A percentile compares a stretch with the other conserved stretches of the same genome.
phyloP scores from a whole-genome alignment of 1,140 invertebrate species.

The Branchinecta lindahli region DNA sequence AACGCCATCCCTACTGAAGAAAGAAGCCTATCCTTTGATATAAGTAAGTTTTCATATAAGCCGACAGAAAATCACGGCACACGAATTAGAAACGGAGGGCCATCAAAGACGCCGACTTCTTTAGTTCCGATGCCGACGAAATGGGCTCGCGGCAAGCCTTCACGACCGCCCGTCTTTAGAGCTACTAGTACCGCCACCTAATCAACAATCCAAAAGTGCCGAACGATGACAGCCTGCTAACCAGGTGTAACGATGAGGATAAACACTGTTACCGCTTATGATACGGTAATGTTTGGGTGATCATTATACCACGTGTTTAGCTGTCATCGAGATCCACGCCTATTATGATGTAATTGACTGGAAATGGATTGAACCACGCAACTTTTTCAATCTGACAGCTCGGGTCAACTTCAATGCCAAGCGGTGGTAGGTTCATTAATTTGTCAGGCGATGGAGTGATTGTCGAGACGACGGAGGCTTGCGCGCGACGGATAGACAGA shows the following conservation, averaged over 20 bases:
- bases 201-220: conserved; percentile 8
- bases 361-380: neutral
- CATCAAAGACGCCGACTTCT: conserved; percentile 3
- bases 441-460: too few species aligned
- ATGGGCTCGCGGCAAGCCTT: neutral
- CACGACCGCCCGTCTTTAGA: too few species aligned
- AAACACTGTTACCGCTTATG: neutral
- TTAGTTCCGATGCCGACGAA: neutral
- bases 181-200: neutral
- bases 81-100: conserved; percentile 7
- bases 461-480: too few species aligned
- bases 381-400: neutral
- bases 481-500: too few species aligned
- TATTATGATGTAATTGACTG: conserved; percentile 9
- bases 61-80: conserved; percentile 6
- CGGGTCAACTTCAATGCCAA: too few species aligned
- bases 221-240: neutral
- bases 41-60: neutral
- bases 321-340: conserved; percentile 1
- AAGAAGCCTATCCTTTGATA: neutral
- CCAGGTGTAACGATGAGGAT: neutral
- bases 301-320: neutral
- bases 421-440: too few species aligned
- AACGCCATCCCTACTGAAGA: neutral
- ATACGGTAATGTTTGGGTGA: conserved; percentile 3